Evolutionary conservation across 2,113 vertebrate genomes (phyloP).

Genomic region (Alligator mississippiensis): DNA sequence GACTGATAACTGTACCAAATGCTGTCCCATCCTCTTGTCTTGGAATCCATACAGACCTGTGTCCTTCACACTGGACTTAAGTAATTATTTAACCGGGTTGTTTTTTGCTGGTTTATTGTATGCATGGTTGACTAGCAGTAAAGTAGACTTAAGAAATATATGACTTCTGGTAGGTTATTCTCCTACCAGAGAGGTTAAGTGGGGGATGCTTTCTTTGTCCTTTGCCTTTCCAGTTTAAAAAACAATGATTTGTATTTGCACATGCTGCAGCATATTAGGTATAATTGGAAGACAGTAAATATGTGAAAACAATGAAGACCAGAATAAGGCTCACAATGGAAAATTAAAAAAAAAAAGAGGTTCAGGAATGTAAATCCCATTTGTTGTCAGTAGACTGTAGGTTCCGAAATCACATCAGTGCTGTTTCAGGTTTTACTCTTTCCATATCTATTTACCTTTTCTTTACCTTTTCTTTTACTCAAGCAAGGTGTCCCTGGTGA

Average conservation of each 20-base stretch:
- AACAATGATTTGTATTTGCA: conserved; percentile 21
- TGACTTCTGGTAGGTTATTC: conserved; percentile 9
- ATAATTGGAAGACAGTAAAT: conserved; percentile 32
- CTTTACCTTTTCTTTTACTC: too few relatives aligned
- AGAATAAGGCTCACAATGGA: neutral
- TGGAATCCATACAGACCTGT: neutral
- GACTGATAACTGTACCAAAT: neutral
- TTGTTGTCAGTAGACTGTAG: neutral
- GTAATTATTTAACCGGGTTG: neutral
- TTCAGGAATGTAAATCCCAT: neutral
- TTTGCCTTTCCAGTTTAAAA: conserved; percentile 26
- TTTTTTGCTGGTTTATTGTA: conserved; percentile 31
- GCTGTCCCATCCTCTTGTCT: neutral
- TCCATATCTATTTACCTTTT: too few relatives aligned
- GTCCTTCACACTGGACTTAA: neutral
- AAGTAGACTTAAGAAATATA: neutral
- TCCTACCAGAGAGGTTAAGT: neutral
- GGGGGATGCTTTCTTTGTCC: conserved; percentile 25
- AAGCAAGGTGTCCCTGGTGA: too few relatives aligned
- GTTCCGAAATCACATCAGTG: neutral
- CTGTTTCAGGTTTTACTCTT: too few relatives aligned
- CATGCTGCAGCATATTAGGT: conserved; percentile 8
- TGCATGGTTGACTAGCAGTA: neutral
- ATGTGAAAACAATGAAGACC: neutral
- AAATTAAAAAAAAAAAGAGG: neutral